A percentile compares a stretch with the other conserved stretches of the same genome.
These are phyloP conservation scores for Trachelus iudaicus DNA, from an alignment of 2,888 invertebrate species.

Conservation along the genomic window DNA sequence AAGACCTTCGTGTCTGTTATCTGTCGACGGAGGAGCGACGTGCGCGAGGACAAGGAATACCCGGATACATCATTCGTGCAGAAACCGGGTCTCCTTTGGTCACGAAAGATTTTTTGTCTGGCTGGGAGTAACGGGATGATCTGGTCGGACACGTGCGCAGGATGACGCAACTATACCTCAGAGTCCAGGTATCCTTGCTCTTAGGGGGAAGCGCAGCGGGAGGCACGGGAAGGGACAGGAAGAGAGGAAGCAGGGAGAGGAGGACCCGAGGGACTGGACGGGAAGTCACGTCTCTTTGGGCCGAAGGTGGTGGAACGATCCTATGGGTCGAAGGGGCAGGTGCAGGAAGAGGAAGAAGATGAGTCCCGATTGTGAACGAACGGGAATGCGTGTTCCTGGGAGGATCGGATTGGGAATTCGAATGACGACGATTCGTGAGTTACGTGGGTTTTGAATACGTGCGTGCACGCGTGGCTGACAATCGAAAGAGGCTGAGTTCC, in stretches of 20 bases:
- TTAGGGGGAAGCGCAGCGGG: not conserved
- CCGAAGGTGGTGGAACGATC: not conserved
- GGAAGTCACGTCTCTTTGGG: not conserved
- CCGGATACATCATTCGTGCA: not conserved
- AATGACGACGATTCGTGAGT: not conserved
- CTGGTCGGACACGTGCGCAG: not conserved
- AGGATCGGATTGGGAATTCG: not conserved
- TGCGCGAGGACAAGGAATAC: not conserved
- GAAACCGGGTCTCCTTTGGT: constrained; percentile 35
- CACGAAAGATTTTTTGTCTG: constrained; percentile 33
- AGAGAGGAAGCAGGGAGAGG: not conserved
- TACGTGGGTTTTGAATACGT: not conserved
- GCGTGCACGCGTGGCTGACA: not conserved
- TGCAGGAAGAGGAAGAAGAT: not conserved
- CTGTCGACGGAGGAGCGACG: not conserved
- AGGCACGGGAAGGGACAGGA: not conserved
- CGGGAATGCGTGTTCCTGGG: not conserved
- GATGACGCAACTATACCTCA: not conserved
- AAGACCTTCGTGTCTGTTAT: not conserved
- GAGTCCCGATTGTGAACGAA: not conserved
- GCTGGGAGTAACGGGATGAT: not conserved
- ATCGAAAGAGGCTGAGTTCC: not conserved
- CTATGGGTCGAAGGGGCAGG: not conserved
- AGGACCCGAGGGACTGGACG: not conserved
- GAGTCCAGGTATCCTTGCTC: not conserved